phyloP scores from a whole-genome alignment of 37 sponge, comb jelly and placozoan genomes.

The Aplysina aerophoba region DNA sequence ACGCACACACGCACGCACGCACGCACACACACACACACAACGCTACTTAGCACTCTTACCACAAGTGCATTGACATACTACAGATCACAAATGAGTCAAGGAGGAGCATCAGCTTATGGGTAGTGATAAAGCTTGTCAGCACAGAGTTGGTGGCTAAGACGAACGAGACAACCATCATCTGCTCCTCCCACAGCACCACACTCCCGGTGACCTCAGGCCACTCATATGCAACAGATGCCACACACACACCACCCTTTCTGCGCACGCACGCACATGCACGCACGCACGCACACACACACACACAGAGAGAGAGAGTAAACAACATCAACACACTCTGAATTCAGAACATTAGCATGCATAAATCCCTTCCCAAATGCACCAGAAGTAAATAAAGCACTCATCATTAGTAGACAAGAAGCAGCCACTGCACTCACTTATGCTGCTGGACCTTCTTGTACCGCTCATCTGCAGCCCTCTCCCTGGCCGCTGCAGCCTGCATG shows the following conservation, averaged over 20 bases:
- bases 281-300: too few relatives aligned
- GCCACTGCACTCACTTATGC: slow-evolving; percentile 56
- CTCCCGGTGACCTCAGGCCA: not conserved
- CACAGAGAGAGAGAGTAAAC: not conserved
- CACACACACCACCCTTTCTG: not conserved
- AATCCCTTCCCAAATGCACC: too few relatives aligned
- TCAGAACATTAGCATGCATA: too few relatives aligned
- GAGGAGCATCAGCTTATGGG: slow-evolving; percentile 43
- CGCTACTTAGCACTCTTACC: not conserved
- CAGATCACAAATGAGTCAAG: too few relatives aligned
- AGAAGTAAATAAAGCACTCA: too few relatives aligned
- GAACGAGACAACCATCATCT: slow-evolving; percentile 38
- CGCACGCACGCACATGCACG: too few relatives aligned
- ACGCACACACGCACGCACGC: not conserved
- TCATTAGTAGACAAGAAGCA: too few relatives aligned
- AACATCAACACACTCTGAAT: too few relatives aligned
- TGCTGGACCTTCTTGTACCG: slow-evolving; percentile 53
- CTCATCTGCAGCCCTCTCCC: slow-evolving; percentile 56
- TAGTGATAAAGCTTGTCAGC: slow-evolving; percentile 30
- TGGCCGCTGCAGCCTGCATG: slow-evolving; percentile 10
- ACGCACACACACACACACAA: not conserved
- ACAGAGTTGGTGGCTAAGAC: slow-evolving; percentile 6
- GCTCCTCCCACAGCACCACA: not conserved
- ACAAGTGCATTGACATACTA: slow-evolving; percentile 8
- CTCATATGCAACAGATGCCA: not conserved